These are phyloP conservation scores for Strigamia crassipes DNA, from an alignment of 2,888 invertebrate genomes.

Conservation along the genomic window DNA sequence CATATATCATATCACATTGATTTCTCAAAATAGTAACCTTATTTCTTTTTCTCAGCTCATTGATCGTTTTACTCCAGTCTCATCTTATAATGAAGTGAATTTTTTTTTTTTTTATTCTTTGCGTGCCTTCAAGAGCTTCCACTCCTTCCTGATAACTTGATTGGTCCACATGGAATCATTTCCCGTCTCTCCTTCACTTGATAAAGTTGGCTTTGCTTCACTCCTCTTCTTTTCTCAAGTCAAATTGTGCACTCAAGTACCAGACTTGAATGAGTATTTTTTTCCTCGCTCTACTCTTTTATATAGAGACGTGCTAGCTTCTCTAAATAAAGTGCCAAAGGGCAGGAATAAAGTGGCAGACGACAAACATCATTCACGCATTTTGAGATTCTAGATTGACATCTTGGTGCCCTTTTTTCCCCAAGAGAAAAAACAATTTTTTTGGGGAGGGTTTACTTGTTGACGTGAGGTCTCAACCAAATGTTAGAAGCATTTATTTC, in stretches of 20 bases:
- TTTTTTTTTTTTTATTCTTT: slow-evolving; percentile 12
- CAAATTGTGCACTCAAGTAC: slow-evolving; percentile 30
- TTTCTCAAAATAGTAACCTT: no score
- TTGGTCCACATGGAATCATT: slow-evolving; percentile 26
- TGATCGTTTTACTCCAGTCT: background rate
- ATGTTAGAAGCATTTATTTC: background rate
- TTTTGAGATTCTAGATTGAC: slow-evolving; percentile 17
- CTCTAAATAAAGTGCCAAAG: slow-evolving; percentile 27
- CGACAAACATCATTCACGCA: slow-evolving; percentile 19
- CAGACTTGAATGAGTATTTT: slow-evolving; percentile 15
- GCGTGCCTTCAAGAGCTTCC: slow-evolving; percentile 6
- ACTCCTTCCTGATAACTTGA: slow-evolving; percentile 30
- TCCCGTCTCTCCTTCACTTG: slow-evolving; percentile 13
- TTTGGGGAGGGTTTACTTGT: background rate
- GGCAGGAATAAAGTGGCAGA: slow-evolving; percentile 18
- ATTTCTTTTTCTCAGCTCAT: background rate
- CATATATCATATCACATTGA: no score
- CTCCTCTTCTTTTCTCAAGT: slow-evolving; percentile 13
- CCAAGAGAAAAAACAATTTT: background rate
- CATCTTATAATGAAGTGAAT: slow-evolving; percentile 26
- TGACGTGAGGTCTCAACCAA: background rate
- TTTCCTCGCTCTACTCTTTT: background rate
- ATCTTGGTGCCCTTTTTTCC: background rate
- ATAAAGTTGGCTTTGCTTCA: slow-evolving; percentile 12
- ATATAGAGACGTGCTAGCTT: background rate